Percentiles rank a stretch among this genome's conserved stretches.
phyloP scores from a whole-genome alignment of 2,888 invertebrate species.

The Perdita meconis region DNA sequence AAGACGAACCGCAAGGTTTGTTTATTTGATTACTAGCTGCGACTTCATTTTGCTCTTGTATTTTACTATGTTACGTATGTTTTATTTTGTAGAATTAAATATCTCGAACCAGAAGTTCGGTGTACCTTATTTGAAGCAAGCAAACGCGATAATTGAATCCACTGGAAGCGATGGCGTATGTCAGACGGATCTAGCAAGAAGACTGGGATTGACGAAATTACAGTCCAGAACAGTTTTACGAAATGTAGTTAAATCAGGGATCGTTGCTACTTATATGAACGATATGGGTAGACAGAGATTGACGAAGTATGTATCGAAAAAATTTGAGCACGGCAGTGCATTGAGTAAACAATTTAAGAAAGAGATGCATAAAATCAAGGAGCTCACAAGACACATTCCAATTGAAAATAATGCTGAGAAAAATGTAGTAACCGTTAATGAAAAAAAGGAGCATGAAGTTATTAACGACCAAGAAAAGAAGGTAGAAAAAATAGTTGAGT shows the following conservation, averaged over 20 bases:
- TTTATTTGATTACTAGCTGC: constrained; percentile 11
- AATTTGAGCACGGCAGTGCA: constrained; percentile 77
- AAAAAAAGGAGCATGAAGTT: background rate
- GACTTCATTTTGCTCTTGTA: no score
- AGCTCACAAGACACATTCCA: constrained; percentile 69
- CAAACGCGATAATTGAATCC: constrained; percentile 84
- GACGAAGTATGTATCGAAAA: constrained; percentile 83
- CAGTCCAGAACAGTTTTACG: constrained; percentile 85
- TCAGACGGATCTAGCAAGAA: constrained; percentile 82
- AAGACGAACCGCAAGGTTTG: constrained; percentile 80
- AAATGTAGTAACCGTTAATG: constrained; percentile 4
- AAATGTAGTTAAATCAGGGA: constrained; percentile 82
- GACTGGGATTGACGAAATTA: constrained; percentile 84
- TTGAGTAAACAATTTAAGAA: constrained; percentile 77
- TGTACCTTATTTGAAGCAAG: constrained; percentile 84
- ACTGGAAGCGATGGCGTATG: constrained; percentile 86
- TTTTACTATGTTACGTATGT: no score
- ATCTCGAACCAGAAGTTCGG: constrained; percentile 75
- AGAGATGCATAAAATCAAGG: constrained; percentile 80
- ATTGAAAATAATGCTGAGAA: constrained; percentile 42
- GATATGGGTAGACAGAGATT: constrained; percentile 86
- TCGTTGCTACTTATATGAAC: constrained; percentile 85
- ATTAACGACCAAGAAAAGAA: background rate
- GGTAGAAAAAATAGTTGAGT: background rate
- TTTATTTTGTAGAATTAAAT: constrained; percentile 71